phyloP scores from a whole-genome alignment of 2,797 vertebrate genomes.

The Onychomys torridus region DNA sequence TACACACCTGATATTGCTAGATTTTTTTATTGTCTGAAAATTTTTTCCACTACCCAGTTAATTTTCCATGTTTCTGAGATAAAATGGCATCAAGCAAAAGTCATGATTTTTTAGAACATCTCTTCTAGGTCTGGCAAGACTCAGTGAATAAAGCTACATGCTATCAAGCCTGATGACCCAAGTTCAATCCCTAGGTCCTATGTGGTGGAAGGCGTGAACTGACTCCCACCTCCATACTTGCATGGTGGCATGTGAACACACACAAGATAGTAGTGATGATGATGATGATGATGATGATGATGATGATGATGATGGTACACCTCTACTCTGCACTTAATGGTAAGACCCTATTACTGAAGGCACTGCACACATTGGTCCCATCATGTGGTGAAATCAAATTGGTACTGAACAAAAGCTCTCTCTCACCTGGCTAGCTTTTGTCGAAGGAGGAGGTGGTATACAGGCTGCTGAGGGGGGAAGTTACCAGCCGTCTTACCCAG shows the following conservation, averaged over 20 bases:
- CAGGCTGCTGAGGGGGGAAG: background rate
- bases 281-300: background rate
- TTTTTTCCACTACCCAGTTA: background rate
- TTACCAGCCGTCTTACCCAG: background rate
- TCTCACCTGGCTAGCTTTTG: background rate
- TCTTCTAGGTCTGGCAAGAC: background rate
- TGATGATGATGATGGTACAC: background rate
- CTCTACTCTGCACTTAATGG: background rate
- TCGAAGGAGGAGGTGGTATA: background rate
- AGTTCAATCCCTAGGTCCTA: background rate
- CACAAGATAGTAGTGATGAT: background rate
- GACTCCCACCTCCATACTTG: background rate
- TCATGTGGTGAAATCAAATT: background rate
- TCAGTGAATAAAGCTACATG: background rate
- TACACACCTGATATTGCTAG: background rate
- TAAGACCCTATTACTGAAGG: background rate
- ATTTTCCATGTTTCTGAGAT: background rate
- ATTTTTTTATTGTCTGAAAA: background rate
- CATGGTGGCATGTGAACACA: background rate
- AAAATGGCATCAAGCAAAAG: background rate
- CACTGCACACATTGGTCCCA: background rate
- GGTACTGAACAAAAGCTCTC: background rate
- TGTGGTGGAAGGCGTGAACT: background rate
- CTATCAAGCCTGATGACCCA: background rate
- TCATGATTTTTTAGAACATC: background rate